Evolutionary conservation across 2,888 invertebrate genomes (phyloP).

Genomic region (Nomada goodeniana): DNA sequence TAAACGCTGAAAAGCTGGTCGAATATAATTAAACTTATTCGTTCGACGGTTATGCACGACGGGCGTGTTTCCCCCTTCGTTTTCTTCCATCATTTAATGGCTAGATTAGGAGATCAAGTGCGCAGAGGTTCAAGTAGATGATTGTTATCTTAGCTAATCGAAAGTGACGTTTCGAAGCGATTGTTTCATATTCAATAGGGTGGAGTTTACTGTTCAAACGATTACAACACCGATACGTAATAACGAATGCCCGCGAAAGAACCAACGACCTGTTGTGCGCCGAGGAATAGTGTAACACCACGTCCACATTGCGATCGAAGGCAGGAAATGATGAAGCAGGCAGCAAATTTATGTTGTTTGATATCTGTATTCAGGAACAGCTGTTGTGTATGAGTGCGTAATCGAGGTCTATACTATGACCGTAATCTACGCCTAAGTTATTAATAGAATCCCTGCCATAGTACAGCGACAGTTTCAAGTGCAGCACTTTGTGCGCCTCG

Average conservation of each 20-base stretch:
- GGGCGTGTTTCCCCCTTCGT: background rate
- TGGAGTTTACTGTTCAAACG: background rate
- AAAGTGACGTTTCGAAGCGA: background rate
- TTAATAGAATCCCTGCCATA: constrained; percentile 47
- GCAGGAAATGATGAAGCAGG: constrained; percentile 45
- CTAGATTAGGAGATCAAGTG: background rate
- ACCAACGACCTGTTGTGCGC: constrained; percentile 43
- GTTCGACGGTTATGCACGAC: too few species aligned
- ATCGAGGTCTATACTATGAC: constrained; percentile 30
- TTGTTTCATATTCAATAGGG: too few species aligned
- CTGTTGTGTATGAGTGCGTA: constrained; percentile 33
- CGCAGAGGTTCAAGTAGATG: background rate
- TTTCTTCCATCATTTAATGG: background rate
- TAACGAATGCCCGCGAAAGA: constrained; percentile 21
- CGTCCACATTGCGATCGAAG: constrained; percentile 1
- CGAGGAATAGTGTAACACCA: background rate
- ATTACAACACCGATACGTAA: background rate
- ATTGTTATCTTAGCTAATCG: background rate
- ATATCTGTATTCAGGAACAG: constrained; percentile 20
- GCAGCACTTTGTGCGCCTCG: constrained; percentile 14
- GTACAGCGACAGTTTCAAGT: constrained; percentile 35
- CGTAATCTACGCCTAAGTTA: constrained; percentile 50
- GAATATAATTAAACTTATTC: too few species aligned
- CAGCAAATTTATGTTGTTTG: constrained; percentile 35
- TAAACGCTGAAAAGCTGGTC: constrained; percentile 3